Base-by-base conservation (phyloP, 2,888 invertebrate genomes). In the Tenthredo amoena region DNA sequence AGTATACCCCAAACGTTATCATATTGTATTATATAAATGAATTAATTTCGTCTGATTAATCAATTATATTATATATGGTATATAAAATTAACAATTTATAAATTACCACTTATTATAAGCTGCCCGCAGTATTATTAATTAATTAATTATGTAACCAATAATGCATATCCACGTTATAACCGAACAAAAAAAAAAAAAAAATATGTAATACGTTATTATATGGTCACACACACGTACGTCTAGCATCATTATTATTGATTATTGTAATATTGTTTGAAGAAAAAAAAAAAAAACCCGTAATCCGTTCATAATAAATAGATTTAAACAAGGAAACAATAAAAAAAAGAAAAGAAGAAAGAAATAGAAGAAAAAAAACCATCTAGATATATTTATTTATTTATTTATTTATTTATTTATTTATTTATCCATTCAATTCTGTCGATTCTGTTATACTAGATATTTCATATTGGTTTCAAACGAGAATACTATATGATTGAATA, bases 101-200 rank as follows among this genome's bases (percentile, higher is more conserved):
- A 21, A 58, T 58, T n/a, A 18, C 7, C 40, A 18, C 37, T 71
- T 18, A 71, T 34, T 71, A 71, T 55, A 55, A 77, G 77, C 77
- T 77, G 50, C 50, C 68, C 68, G 68, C 77, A 77, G 77, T 77
- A 77, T 77, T 77, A 77, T 77, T 77, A 77, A 77, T 55, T 77
- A 50, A 50, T 50, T 50, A 55, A 55, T 55, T 55, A 55, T 55
- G 55, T 77, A 77, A 77, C 26, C 55, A 77, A 50, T 55, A 77
- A 77, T 77, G 77, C 77, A 77, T 77, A 77, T 77, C 77, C 77
- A 55, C 50, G 50, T 77, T 77, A 77, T 55, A 55, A 55, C n/a
- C 6, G 6, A 7, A 55, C 18, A 18, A 50, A 50, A 15, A 50
- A 76, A 76, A 76, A 43, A n/a, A 5, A 55, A 50, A 6, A 18